These are phyloP conservation scores for Thalassophryne amazonica DNA, from an alignment of 2,797 vertebrate genomes.

Conservation along the genomic window DNA sequence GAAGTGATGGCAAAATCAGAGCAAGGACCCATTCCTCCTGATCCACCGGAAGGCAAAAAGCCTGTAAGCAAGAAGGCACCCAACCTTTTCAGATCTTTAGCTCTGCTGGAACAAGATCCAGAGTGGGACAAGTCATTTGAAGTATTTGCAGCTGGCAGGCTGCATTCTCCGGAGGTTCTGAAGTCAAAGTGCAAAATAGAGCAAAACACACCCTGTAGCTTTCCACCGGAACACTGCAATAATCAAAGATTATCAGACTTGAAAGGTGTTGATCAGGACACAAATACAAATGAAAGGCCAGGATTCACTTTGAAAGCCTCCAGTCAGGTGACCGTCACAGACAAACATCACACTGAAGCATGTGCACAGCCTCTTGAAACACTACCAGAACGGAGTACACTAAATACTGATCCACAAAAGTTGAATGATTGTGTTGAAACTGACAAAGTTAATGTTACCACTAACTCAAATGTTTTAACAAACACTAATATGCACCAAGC, in stretches of 20 bases:
- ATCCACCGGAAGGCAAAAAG: not conserved
- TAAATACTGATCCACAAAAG: slow-evolving; percentile 8
- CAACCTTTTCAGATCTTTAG: slow-evolving; percentile 56
- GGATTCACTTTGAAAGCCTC: not conserved
- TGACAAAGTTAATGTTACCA: slow-evolving; percentile 5
- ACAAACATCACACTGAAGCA: slow-evolving; percentile 7
- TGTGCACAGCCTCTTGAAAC: slow-evolving; percentile 50
- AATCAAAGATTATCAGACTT: not conserved
- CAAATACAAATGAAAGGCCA: slow-evolving; percentile 6
- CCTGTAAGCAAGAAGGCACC: slow-evolving; percentile 6
- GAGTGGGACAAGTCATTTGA: slow-evolving; percentile 86
- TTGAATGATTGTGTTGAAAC: slow-evolving; percentile 1
- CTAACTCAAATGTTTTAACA: slow-evolving; percentile 13
- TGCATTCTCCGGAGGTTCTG: slow-evolving; percentile 67
- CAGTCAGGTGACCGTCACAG: slow-evolving; percentile 3
- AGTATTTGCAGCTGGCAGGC: slow-evolving; percentile 82
- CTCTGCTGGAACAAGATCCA: slow-evolving; percentile 27
- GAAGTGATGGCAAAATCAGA: not conserved
- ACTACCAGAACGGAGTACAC: slow-evolving; percentile 47
- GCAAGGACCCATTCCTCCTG: slow-evolving; percentile 18
- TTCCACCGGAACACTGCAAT: slow-evolving; percentile 16
- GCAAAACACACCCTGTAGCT: slow-evolving; percentile 14
- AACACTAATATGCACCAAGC: slow-evolving; percentile 10
- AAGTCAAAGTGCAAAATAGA: slow-evolving; percentile 27
- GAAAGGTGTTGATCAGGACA: slow-evolving; percentile 9